These are phyloP conservation scores for Steinernema hermaphroditum DNA, from an alignment of 2,888 invertebrate genomes.

Conservation along the genomic window DNA sequence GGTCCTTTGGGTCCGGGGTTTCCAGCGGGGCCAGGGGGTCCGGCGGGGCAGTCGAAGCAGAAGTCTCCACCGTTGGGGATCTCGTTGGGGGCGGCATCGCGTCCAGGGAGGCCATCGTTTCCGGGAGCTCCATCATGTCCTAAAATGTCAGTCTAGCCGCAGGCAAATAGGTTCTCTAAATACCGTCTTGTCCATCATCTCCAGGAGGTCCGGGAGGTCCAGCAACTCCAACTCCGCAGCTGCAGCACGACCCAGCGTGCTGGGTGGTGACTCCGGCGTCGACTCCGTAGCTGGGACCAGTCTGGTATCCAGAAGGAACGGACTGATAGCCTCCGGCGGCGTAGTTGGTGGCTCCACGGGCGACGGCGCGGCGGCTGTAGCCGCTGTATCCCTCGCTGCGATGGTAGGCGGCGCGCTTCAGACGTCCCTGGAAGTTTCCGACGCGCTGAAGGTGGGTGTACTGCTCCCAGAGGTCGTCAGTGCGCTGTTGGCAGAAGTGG, in stretches of 20 bases:
- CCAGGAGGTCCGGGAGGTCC: constrained; percentile 59
- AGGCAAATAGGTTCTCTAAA: too few species aligned
- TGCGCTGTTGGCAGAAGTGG: constrained; percentile 60
- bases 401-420: constrained; percentile 45
- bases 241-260: constrained; percentile 48
- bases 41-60: constrained; percentile 58
- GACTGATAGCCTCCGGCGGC: constrained; percentile 1
- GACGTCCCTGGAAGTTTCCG: constrained; percentile 45
- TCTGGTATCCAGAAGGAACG: not conserved
- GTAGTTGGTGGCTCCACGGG: constrained; percentile 20
- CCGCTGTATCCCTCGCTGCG: constrained; percentile 21
- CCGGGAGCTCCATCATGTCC: constrained; percentile 57
- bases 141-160: not conserved
- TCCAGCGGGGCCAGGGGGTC: constrained; percentile 55
- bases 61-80: constrained; percentile 42
- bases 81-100: constrained; percentile 45
- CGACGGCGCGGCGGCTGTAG: not conserved
- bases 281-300: constrained; percentile 33
- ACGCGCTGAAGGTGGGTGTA: constrained; percentile 45
- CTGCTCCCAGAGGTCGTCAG: constrained; percentile 56
- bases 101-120: constrained; percentile 52
- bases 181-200: constrained; percentile 45
- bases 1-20: constrained; percentile 47
- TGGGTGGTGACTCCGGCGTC: constrained; percentile 28
- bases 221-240: constrained; percentile 50